Base-by-base conservation (phyloP, 2,113 vertebrate genomes). In the Bos indicus region DNA sequence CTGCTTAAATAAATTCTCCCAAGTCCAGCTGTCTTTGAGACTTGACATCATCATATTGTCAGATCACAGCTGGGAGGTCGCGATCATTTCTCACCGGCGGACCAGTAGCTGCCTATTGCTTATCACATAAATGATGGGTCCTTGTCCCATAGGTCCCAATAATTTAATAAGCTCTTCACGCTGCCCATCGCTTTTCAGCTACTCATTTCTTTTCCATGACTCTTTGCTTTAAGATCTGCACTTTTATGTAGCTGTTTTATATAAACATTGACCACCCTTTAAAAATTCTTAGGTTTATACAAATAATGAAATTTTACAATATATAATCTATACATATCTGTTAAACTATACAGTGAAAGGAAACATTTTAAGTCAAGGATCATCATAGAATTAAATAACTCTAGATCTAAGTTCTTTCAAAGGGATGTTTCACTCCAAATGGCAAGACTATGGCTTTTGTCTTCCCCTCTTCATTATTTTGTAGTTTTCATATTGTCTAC, bases 1-100 rank as follows among this genome's bases (percentile, higher is more conserved):
- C 96, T 90, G 92, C 97, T 95, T 97, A 94, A 96, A 88, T 33
- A 59, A 78, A 90, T 91, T 84, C 94, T 95, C 74, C 95, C 98
- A 94, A 92, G 95, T 97, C 98, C 97, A 98, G 98, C 98, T 98
- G 98, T 97, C 98, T 98, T 98, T 94, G 86, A 80, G 97, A 95
- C 92, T 97, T 0, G 1, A 11, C 80, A 96, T 98, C 91, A 94
- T 51, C 83, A 96, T 97, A 80, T 91, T 97, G 95, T 97, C 97
- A 96, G 97, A 88, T 96, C 98, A 98, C 97, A 98, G 97, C 98
- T 98, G 98, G 98, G 95, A 96, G 90, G 5, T 25, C 91, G 95
- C 91, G 85, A 19, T 97, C 97, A 97, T 98, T 98, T 98, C 96
- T 84, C 97, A 97, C 0, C 90, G 94, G 81, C 81, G 97, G 91